Conservation (phyloP, 2,113 vertebrate species). For the Planiliza haematocheilus region DNA sequence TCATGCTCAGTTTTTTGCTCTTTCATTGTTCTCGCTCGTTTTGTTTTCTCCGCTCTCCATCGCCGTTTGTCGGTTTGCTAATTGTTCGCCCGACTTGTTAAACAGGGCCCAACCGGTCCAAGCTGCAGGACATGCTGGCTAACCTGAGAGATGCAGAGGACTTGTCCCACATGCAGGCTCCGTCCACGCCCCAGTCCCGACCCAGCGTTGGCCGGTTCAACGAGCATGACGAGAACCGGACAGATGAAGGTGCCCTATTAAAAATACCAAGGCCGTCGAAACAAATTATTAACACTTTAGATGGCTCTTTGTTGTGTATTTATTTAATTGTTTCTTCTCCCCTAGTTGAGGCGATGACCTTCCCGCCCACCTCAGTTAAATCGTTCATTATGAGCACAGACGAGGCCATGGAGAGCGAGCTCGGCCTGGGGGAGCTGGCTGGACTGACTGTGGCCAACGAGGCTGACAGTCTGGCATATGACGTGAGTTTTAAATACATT, state of each 20-base stretch:
- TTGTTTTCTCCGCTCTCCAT: background rate
- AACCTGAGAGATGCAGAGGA: conserved; percentile 97
- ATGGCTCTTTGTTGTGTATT: background rate
- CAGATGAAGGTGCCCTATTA: conserved; percentile 89
- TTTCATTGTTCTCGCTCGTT: background rate
- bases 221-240: conserved; percentile 90
- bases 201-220: conserved; percentile 90
- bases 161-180: conserved; percentile 93
- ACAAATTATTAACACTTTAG: background rate
- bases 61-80: conserved; percentile 13
- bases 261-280: too few species aligned
- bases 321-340: conserved; percentile 27
- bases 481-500: conserved; percentile 86
- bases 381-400: conserved; percentile 96
- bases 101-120: conserved; percentile 96
- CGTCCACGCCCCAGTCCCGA: conserved; percentile 89
- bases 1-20: conserved; percentile 18
- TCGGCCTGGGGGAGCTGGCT: conserved; percentile 96
- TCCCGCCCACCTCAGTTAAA: conserved; percentile 96
- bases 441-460: conserved; percentile 99
- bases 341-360: conserved; percentile 94
- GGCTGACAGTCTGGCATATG: conserved; percentile 93
- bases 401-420: conserved; percentile 94
- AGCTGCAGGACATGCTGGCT: conserved; percentile 99
- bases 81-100: conserved; percentile 51